Base-by-base conservation (phyloP, 2,113 vertebrate species). In the Misgurnus mizolepis region DNA sequence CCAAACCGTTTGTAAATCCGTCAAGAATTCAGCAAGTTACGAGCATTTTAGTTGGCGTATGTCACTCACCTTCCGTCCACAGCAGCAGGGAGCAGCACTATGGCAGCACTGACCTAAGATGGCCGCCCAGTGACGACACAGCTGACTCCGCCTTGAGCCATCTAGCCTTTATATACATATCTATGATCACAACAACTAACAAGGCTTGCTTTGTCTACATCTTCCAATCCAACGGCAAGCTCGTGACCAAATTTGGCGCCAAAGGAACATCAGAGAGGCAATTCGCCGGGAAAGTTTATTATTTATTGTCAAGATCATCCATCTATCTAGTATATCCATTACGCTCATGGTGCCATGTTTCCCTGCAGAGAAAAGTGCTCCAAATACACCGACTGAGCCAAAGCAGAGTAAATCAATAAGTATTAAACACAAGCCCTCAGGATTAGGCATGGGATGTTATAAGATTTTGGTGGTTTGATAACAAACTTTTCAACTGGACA, bases 171-270 rank as follows among this genome's bases (percentile, higher is more conserved):
- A n/a, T n/a, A n/a, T n/a, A n/a, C n/a, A n/a, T n/a, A n/a, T n/a
- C n/a, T n/a, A n/a, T n/a, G n/a, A n/a, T n/a, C n/a, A n/a, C 97
- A 2, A 96, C 96, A 3, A 97, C 98, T 88, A 99, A 98, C 88
- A 98, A 98, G 82, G 22, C 22, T 22, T 22, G 97, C 87, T 98
- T 96, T 22, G 95, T 98, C 88, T 98, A 97, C 89, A 97, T 96
- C 89, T 99, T 99, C 91, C 97, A 99, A 88, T 92, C 96, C 81
- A 98, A 96, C 0, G 97, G 97, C 67, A 99, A 99, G 82, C 91
- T 99, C 11, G 95, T 99, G 89, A 95, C 96, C 17, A 95, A 95
- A 73, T 99, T 99, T 2, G 97, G 97, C 3, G 94, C 95, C 79
- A 95, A 94, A 0, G 96, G 96, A 65, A 95, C 96, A 0, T 94